Evolutionary conservation across 2,113 vertebrate genomes (phyloP), one percentile per base, ranked within the genome.

Genomic region (Oryzias celebensis): DNA sequence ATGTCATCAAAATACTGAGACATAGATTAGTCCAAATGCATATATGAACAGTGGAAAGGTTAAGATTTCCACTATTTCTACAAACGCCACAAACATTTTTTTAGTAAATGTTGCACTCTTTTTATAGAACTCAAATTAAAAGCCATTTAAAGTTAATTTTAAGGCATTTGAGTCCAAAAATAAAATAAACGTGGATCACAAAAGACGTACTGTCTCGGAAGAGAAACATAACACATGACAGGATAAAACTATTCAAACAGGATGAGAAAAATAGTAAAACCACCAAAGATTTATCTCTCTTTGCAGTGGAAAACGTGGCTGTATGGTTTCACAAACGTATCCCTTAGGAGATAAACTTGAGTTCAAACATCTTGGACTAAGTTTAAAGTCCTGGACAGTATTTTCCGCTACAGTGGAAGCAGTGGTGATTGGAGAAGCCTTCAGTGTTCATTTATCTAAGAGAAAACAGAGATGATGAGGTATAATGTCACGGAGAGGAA

Each of bases 141-240:
- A 71, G 61, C 44, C 56, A 64, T 77, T 75, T 65, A 72, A 67
- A 77, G 73, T 87, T 82, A 85, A 24, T 77, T 85, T 79, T 76
- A 86, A 77, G 81, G 73, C 65, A 61, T 63, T 71, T 61, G 68
- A 82, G 75, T 67, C 70, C 57, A 52, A 57, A 31, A 63, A 76
- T 77, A 61, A 76, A 76, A 80, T 68, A 75, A 69, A 83, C 46
- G 57, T 53, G 58, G 64, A 80, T 72, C 68, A 52, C 67, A 82
- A 80, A 82, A 70, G 78, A 68, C 77, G 77, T 26, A 26, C 26
- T 26, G 20, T 20, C 20, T 20, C 20, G 5, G 26, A 28, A 28
- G 26, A 4, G 26, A 28, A 28, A 28, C 5, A 1, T 4, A 28
- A 28, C 26, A 28, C 26, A 28, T 26, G 26, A 26, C 5, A 26